These are phyloP conservation scores for Eudasyphora cyanicolor DNA, from an alignment of 2,888 invertebrate species.

Conservation along the genomic window DNA sequence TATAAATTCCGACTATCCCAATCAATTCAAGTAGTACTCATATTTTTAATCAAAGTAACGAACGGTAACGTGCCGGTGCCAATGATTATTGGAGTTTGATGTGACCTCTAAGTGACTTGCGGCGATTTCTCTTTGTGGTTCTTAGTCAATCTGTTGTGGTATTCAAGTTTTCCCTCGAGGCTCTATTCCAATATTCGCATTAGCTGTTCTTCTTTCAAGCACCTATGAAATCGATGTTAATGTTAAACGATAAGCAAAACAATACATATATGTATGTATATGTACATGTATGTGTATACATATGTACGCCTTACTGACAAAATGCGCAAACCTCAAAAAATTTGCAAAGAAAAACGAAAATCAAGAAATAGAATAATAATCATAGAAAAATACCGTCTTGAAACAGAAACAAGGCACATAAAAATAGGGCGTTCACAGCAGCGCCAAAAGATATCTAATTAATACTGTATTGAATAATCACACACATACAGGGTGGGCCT, in stretches of 20 bases:
- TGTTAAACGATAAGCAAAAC: background rate
- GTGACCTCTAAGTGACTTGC: background rate
- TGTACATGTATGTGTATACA: background rate
- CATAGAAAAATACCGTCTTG: background rate
- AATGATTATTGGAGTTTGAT: background rate
- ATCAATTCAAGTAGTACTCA: too few species aligned
- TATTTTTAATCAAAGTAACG: background rate
- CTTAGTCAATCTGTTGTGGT: background rate
- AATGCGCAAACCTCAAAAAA: background rate
- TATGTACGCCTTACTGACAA: background rate
- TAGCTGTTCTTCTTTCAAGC: background rate
- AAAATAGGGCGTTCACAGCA: background rate
- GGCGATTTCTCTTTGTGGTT: background rate
- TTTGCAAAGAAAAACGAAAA: background rate
- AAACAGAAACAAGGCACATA: conserved; percentile 7
- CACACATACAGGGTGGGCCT: background rate
- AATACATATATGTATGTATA: background rate
- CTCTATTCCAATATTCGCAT: too few species aligned
- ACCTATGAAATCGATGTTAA: background rate
- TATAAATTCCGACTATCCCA: too few species aligned
- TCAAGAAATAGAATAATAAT: background rate
- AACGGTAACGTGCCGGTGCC: background rate
- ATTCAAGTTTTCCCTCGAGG: background rate
- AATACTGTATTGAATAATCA: conserved; percentile 15
- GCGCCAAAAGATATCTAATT: background rate